These are phyloP conservation scores for Paragorgia papillata DNA, from an alignment of 92 coral and sea anemone species.

Conservation along the genomic window DNA sequence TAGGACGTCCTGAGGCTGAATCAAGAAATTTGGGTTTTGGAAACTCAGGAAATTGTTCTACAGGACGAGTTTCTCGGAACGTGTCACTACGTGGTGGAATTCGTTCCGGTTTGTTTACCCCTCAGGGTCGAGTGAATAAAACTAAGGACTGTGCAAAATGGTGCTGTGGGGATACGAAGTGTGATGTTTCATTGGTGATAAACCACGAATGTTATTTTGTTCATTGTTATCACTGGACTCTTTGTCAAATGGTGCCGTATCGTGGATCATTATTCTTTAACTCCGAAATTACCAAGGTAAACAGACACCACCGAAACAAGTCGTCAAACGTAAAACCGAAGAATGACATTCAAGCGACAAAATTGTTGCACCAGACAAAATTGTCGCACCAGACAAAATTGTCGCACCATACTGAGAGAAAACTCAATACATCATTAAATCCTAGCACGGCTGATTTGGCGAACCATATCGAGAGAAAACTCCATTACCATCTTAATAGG, in stretches of 20 bases:
- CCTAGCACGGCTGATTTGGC: too few species aligned
- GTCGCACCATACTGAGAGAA: neutral
- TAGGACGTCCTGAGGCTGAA: too few species aligned
- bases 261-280: conserved; percentile 61
- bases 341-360: neutral
- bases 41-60: neutral
- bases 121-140: conserved; percentile 73
- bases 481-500: too few species aligned
- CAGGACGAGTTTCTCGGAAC: conserved; percentile 65
- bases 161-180: conserved; percentile 76
- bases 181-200: conserved; percentile 84
- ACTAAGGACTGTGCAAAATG: conserved; percentile 75
- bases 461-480: too few species aligned
- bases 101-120: conserved; percentile 79
- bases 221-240: conserved; percentile 67
- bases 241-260: conserved; percentile 73
- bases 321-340: neutral
- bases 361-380: neutral
- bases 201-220: conserved; percentile 79
- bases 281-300: conserved; percentile 71
- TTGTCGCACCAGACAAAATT: neutral
- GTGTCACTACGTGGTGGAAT: conserved; percentile 84
- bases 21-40: neutral
- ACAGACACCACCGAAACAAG: conserved; percentile 46
- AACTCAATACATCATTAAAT: too few species aligned